Conservation (phyloP, 2,888 invertebrate genomes). For the Apamea anceps region DNA sequence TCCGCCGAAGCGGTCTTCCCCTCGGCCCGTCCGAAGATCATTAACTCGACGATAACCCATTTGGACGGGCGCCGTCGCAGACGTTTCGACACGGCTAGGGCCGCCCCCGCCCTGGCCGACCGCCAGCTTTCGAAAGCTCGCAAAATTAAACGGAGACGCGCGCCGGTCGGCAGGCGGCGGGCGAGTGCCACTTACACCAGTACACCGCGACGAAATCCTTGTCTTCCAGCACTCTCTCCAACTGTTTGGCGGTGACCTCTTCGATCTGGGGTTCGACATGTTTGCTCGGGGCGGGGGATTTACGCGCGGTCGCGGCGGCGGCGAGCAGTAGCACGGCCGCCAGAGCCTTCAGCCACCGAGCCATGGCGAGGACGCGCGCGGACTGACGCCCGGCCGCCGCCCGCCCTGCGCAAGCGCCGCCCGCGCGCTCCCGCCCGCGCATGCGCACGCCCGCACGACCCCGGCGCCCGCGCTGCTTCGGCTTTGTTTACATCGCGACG, state of each 20-base stretch:
- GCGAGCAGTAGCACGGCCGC: slow-evolving; percentile 89
- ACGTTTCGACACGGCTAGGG: slow-evolving; percentile 81
- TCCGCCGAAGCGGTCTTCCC: slow-evolving; percentile 74
- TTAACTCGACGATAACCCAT: slow-evolving; percentile 87
- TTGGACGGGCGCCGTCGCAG: slow-evolving; percentile 84
- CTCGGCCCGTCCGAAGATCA: slow-evolving; percentile 82
- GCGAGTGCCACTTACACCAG: slow-evolving; percentile 95
- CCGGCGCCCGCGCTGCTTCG: slow-evolving; percentile 48
- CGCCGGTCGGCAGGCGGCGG: slow-evolving; percentile 74
- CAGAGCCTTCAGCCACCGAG: slow-evolving; percentile 88
- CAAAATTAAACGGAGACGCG: slow-evolving; percentile 78
- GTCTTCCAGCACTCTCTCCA: slow-evolving; percentile 96
- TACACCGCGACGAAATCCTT: slow-evolving; percentile 98
- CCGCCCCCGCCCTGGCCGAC: slow-evolving; percentile 79
- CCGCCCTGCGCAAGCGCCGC: slow-evolving; percentile 78
- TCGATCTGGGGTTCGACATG: slow-evolving; percentile 94
- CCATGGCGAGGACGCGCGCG: slow-evolving; percentile 89
- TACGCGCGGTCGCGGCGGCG: slow-evolving; percentile 87
- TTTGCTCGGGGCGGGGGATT: slow-evolving; percentile 80
- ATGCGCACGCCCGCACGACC: slow-evolving; percentile 62
- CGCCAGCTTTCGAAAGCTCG: slow-evolving; percentile 76
- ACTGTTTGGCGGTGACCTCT: slow-evolving; percentile 97
- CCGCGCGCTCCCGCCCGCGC: slow-evolving; percentile 67
- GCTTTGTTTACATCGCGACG: slow-evolving; percentile 77
- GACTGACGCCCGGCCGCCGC: slow-evolving; percentile 81